Base-by-base conservation (phyloP, 1,140 invertebrate genomes). In the Stenopsyche tienmushanensis region DNA sequence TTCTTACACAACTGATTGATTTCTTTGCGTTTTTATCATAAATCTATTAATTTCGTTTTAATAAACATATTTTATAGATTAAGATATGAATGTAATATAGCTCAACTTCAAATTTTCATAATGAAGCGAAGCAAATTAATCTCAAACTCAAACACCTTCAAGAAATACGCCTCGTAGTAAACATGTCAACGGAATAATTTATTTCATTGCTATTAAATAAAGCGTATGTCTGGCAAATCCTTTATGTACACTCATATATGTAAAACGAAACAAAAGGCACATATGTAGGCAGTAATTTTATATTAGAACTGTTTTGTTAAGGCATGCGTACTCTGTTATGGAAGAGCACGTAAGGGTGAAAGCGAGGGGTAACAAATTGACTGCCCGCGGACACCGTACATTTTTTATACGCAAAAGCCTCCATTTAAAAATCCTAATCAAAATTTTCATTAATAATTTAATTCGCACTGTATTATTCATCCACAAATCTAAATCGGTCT, bases 271-370 rank as follows among this genome's bases (percentile, higher is more conserved):
- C 63, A 65, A 65, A 65, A 58, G 63, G 53, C 50, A 15, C 62
- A 54, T 26, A 57, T 29, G 44, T 55, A 65, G 42, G 39, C 63
- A 65, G 63, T 65, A 65, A 65, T 65, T 65, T 65, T 65, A 65
- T 65, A 65, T 65, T 65, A 65, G 52, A 65, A 65, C 39, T 65
- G 63, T 65, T 57, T 58, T 65, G 63, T 65, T 57, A 57, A 65
- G 63, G 63, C 63, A 65, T 65, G 63, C 63, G 63, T 65, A 50
- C 63, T 52, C n/a, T n/a, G n/a, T n/a, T 42, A 21, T 54, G n/a
- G 17, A n/a, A 42, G 50, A 55, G 41, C 15, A 10, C 49, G 59
- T 54, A 39, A 44, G 49, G 50, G 50, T 26, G 50, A 45, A 53
- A 17, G 1, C 10, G 23, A 42, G 26, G 54, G 54, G 54, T 55